Conservation (phyloP, 2,888 invertebrate genomes). For the Apoderus coryli region DNA sequence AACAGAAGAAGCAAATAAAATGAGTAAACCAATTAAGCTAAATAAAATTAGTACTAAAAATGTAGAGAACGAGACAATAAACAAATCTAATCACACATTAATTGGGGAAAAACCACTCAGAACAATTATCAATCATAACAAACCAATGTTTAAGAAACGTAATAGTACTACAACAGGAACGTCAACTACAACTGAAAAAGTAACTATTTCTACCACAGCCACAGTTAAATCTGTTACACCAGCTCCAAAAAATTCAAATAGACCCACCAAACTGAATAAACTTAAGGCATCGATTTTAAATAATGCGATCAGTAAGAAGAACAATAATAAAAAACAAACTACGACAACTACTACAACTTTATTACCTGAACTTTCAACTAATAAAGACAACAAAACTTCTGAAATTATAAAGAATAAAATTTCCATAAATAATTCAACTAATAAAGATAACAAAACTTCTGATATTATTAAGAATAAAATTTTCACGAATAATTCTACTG, state of each 20-base stretch:
- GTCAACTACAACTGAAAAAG: conserved; percentile 14
- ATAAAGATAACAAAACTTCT: conserved; percentile 14
- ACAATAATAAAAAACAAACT: conserved; percentile 14
- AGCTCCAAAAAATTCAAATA: conserved; percentile 20
- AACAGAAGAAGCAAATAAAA: no score
- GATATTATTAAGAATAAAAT: conserved; percentile 12
- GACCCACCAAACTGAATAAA: conserved; percentile 34
- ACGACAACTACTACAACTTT: conserved; percentile 17
- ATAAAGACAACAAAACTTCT: no score
- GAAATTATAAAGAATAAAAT: conserved; percentile 10
- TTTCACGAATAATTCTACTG: conserved; percentile 12
- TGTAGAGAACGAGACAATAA: no score
- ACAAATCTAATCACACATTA: no score
- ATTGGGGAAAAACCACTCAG: conserved; percentile 18
- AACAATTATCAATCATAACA: no score
- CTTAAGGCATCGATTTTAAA: conserved; percentile 45
- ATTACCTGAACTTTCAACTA: conserved; percentile 13
- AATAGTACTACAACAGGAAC: conserved; percentile 16
- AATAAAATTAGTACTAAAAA: no score
- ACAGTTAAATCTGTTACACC: conserved; percentile 31
- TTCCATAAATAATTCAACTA: conserved; percentile 10
- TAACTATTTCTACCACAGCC: conserved; percentile 14
- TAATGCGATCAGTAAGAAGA: conserved; percentile 33
- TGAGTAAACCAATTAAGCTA: no score
- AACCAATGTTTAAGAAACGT: conserved; percentile 25